Evolutionary conservation across 1,140 invertebrate species (phyloP), one percentile per base, ranked within the genome.

Genomic region (Harpegnathos saltator): DNA sequence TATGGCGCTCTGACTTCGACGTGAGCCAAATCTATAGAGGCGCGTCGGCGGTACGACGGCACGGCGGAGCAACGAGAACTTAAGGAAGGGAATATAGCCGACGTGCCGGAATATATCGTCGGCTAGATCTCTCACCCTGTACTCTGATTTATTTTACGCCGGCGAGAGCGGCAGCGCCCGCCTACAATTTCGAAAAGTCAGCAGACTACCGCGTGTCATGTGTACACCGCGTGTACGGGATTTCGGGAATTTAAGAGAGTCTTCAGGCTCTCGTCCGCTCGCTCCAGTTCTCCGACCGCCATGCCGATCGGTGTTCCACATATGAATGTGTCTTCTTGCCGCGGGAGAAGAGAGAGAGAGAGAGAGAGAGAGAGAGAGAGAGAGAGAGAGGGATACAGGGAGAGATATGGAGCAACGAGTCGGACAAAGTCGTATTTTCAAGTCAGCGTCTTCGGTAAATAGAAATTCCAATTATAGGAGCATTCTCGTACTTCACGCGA

Each of bases 171-270:
- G 72, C 52, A 59, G 52, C 38, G 19, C 74, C 83, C 82, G 77
- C 82, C 86, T 83, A 88, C 83, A 74, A 88, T 88, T 88, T 88
- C 86, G 75, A 88, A 88, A 88, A 88, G 83, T 88, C 86, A 88
- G 87, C 83, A 88, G 69, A 72, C 58, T 86, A 54, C 17, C 56
- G 63, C 74, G 54, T 38, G 68, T 80, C 74, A 58, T 73, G 82
- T 78, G 82, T 82, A 62, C 73, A 68, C 62, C 85, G 72, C 26
- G 33, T 68, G 84, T 82, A 62, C 48, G 66, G 68, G 75, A 89
- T 82, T 78, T 69, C 26, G 19, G 58, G 56, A 84, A 87, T 68
- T 83, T 82, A 77, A 48, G 62, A 62, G 73, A 80, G 52, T 58
- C 52, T 69, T 80, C 75, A 80, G 26, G 33, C 52, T 80, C 63